phyloP scores from a whole-genome alignment of 2,888 invertebrate genomes.

The Caenorhabditis angaria region DNA sequence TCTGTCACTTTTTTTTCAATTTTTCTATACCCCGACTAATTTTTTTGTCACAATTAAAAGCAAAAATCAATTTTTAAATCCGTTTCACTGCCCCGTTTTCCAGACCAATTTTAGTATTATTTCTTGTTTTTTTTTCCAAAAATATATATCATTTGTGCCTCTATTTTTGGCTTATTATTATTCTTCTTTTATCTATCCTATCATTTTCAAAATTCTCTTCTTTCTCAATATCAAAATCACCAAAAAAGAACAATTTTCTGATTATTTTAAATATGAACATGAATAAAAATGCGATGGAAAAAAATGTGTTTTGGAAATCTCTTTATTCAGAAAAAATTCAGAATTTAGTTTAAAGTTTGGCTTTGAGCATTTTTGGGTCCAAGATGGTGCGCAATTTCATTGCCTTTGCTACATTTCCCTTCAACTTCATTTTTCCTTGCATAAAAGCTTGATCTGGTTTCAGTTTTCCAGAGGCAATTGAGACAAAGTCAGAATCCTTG shows the following conservation, averaged over 20 bases:
- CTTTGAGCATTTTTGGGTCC: slow-evolving; percentile 71
- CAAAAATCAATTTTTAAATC: no score
- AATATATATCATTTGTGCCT: slow-evolving; percentile 7
- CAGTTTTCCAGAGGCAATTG: slow-evolving; percentile 87
- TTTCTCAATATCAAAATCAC: background rate
- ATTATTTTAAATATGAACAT: no score
- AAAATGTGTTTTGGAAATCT: no score
- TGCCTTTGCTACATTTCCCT: slow-evolving; percentile 94
- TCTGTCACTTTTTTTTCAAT: background rate
- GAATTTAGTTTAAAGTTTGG: slow-evolving; percentile 69
- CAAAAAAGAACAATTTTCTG: slow-evolving; percentile 7
- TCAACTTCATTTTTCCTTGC: slow-evolving; percentile 89
- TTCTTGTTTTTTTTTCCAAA: background rate
- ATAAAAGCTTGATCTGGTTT: slow-evolving; percentile 83
- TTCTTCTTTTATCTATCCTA: background rate
- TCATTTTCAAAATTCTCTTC: background rate
- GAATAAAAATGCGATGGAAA: background rate
- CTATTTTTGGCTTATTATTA: no score
- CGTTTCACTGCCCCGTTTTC: background rate
- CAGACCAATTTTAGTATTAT: background rate
- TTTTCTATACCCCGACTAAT: no score
- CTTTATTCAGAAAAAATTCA: background rate
- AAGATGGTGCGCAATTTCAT: slow-evolving; percentile 87
- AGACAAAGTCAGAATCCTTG: slow-evolving; percentile 86
- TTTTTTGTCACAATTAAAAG: no score